phyloP scores from a whole-genome alignment of 2,888 invertebrate species.

The Limenitis camilla region DNA sequence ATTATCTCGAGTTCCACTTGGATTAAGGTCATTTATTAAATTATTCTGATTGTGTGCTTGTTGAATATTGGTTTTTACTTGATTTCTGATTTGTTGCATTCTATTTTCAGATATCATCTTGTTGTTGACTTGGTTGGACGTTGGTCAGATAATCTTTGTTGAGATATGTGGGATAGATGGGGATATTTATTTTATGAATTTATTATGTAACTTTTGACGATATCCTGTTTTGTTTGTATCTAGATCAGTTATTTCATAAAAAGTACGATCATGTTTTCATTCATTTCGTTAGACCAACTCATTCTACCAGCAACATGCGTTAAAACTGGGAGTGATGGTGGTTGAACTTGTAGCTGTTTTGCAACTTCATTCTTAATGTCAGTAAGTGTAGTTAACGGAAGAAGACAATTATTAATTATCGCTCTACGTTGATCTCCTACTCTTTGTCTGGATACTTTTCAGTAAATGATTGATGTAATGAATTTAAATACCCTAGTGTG shows the following conservation, averaged over 20 bases:
- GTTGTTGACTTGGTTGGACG: slow-evolving; percentile 13
- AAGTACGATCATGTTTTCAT: slow-evolving; percentile 15
- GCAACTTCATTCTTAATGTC: background rate
- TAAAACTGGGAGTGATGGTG: background rate
- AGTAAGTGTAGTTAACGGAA: background rate
- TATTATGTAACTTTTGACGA: slow-evolving; percentile 12
- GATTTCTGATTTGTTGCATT: slow-evolving; percentile 4
- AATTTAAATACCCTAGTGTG: too few species aligned
- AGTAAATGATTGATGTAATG: slow-evolving; percentile 19
- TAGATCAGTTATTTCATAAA: slow-evolving; percentile 12
- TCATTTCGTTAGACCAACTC: slow-evolving; percentile 16
- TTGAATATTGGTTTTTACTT: background rate
- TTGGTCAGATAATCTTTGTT: slow-evolving; percentile 20
- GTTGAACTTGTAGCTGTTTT: background rate
- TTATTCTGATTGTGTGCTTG: too few species aligned
- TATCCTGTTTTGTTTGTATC: slow-evolving; percentile 15
- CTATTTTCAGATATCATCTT: slow-evolving; percentile 7
- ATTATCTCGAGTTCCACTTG: too few species aligned
- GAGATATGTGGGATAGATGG: slow-evolving; percentile 10
- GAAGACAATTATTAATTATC: slow-evolving; percentile 22
- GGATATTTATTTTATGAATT: slow-evolving; percentile 12
- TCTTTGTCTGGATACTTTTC: slow-evolving; percentile 19
- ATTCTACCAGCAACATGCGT: background rate
- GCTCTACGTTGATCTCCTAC: slow-evolving; percentile 24
- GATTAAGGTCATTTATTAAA: too few species aligned